These are phyloP conservation scores for Sarcophaga variegata DNA, from an alignment of 2,888 invertebrate species.

Conservation along the genomic window DNA sequence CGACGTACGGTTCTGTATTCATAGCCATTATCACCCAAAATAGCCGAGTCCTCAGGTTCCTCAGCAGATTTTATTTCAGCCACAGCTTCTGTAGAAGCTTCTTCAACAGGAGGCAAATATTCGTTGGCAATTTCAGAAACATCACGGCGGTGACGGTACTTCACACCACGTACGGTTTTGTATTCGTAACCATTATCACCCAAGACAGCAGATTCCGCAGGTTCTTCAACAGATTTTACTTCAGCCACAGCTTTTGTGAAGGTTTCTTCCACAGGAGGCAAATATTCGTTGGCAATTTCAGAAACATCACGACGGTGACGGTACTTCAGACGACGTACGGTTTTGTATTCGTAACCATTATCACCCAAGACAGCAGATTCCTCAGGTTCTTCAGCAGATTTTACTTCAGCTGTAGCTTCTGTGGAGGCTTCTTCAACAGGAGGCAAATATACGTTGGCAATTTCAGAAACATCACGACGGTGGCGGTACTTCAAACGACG, in stretches of 20 bases:
- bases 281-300: slow-evolving; percentile 42
- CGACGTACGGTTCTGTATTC: slow-evolving; percentile 26
- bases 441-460: slow-evolving; percentile 70
- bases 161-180: slow-evolving; percentile 70
- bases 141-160: slow-evolving; percentile 57
- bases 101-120: slow-evolving; percentile 61
- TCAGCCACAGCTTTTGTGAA: slow-evolving; percentile 22
- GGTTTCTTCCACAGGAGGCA: slow-evolving; percentile 70
- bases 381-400: slow-evolving; percentile 40
- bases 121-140: slow-evolving; percentile 63
- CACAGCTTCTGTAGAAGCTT: too few relatives aligned
- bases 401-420: slow-evolving; percentile 37
- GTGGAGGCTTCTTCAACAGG: slow-evolving; percentile 53
- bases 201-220: slow-evolving; percentile 52
- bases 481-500: too few relatives aligned
- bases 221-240: slow-evolving; percentile 31
- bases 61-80: too few relatives aligned
- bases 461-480: background rate
- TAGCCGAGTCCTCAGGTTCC: too few relatives aligned
- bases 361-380: slow-evolving; percentile 63
- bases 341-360: slow-evolving; percentile 72
- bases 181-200: slow-evolving; percentile 71
- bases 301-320: too few relatives aligned
- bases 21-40: too few relatives aligned
- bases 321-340: slow-evolving; percentile 66